A percentile compares a stretch with the other conserved stretches of the same genome.
These are phyloP conservation scores for Papilio machaon DNA, from an alignment of 1,140 invertebrate species.

Conservation along the genomic window DNA sequence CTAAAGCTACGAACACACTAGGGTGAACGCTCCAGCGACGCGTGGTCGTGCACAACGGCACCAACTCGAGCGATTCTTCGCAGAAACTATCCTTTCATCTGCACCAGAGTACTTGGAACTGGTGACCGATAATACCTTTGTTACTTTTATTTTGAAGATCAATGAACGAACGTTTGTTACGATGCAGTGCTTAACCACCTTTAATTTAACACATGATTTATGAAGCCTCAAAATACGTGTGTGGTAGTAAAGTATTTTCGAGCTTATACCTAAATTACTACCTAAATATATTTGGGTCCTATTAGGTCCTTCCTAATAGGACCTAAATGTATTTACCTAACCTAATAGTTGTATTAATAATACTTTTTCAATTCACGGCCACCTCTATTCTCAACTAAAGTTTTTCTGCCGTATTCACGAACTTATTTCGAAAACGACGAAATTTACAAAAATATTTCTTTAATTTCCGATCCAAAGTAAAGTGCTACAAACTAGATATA, in stretches of 20 bases:
- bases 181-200: conserved; percentile 3
- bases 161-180: conserved; percentile 21
- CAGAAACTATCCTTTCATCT: conserved; percentile 59
- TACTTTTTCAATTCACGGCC: too few species aligned
- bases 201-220: conserved; percentile 29
- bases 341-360: too few species aligned
- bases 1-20: conserved; percentile 52
- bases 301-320: too few species aligned
- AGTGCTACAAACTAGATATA: too few species aligned
- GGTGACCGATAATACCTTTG: conserved; percentile 36
- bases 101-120: conserved; percentile 42
- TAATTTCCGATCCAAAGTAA: too few species aligned
- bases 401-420: too few species aligned
- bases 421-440: too few species aligned
- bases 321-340: too few species aligned
- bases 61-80: conserved; percentile 46
- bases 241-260: background rate
- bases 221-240: background rate
- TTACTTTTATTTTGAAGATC: conserved; percentile 16
- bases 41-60: conserved; percentile 46
- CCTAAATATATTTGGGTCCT: background rate
- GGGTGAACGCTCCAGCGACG: conserved; percentile 47
- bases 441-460: too few species aligned
- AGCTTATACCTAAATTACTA: background rate
- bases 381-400: too few species aligned